Evolutionary conservation across 2,888 invertebrate genomes (phyloP).

Genomic region (Cephus spinipes): DNA sequence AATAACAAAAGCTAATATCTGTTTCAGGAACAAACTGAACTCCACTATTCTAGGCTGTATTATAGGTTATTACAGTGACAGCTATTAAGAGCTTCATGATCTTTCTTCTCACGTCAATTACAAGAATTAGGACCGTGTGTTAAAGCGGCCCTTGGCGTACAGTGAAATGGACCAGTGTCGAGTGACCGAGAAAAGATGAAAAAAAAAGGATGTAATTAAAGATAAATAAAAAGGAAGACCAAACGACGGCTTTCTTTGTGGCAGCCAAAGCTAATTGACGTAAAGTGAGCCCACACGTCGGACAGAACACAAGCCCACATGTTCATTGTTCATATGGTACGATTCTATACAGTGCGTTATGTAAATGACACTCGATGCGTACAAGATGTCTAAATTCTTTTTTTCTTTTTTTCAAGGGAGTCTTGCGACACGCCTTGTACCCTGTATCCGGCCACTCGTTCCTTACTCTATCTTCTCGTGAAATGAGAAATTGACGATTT

Average conservation of each 20-base stretch:
- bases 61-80: neutral
- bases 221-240: neutral
- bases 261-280: constrained; percentile 15
- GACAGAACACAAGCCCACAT: constrained; percentile 1
- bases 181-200: neutral
- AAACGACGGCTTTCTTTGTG: neutral
- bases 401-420: neutral
- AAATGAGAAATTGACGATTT: neutral
- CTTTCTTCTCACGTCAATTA: neutral
- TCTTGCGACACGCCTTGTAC: neutral
- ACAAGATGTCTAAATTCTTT: neutral
- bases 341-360: neutral
- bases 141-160: neutral
- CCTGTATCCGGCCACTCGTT: neutral
- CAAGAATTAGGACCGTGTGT: neutral
- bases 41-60: neutral
- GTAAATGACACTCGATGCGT: neutral
- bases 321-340: constrained; percentile 8
- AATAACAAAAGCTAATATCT: neutral
- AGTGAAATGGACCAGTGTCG: neutral
- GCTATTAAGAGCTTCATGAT: neutral
- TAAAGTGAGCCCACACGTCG: constrained; percentile 12
- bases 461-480: neutral
- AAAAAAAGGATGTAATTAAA: neutral
- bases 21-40: neutral